Conservation (phyloP, 1,140 invertebrate species). For the Mamestra configurata region DNA sequence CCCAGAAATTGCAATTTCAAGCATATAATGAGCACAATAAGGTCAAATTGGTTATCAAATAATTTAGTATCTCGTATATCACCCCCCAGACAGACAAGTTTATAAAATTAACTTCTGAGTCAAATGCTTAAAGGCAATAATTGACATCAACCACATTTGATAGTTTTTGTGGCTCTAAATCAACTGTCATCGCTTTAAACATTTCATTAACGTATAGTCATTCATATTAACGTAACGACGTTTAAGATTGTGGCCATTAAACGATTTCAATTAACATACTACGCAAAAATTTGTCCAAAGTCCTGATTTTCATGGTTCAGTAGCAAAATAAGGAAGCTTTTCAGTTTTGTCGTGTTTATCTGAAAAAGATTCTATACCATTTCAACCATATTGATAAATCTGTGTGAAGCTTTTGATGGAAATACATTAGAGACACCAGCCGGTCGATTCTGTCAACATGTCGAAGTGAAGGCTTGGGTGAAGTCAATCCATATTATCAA, state of each 20-base stretch:
- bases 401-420: no score
- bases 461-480: no score
- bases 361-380: no score
- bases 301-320: constrained; percentile 1
- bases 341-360: no score
- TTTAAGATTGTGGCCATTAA: background rate
- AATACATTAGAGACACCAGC: no score
- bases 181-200: constrained; percentile 1
- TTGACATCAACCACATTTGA: constrained; percentile 10
- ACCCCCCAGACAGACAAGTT: background rate
- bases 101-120: background rate
- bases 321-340: background rate
- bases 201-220: background rate
- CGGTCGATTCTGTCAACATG: no score
- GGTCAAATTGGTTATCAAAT: no score
- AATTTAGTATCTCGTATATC: no score
- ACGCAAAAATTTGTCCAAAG: constrained; percentile 8
- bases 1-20: no score
- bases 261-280: background rate
- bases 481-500: no score
- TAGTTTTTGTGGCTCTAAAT: constrained; percentile 17
- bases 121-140: background rate
- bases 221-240: background rate
- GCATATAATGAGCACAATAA: no score
- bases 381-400: no score